Conservation (phyloP, 2,797 vertebrate species). For the Coluber constrictor region DNA sequence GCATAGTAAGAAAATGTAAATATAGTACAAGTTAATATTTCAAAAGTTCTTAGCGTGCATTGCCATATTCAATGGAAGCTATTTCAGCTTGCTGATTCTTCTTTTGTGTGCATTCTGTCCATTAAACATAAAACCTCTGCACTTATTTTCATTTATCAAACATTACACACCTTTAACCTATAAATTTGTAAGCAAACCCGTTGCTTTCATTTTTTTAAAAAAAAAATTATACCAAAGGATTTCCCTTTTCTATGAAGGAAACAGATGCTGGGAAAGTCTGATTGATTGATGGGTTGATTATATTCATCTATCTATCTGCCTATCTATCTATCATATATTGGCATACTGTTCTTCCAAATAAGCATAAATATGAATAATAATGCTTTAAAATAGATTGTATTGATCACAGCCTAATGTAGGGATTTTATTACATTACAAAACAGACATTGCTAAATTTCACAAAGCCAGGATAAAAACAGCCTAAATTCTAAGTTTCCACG, state of each 20-base stretch:
- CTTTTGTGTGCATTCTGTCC: conserved; percentile 7
- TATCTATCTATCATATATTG: neutral
- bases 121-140: neutral
- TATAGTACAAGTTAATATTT: conserved; percentile 21
- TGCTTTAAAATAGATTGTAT: neutral
- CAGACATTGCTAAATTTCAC: neutral
- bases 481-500: neutral
- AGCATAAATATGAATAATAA: neutral
- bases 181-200: neutral
- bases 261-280: neutral
- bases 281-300: neutral
- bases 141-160: conserved; percentile 23
- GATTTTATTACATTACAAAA: neutral
- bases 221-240: neutral
- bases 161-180: neutral
- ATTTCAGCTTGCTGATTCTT: neutral
- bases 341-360: neutral
- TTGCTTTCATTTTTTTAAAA: neutral
- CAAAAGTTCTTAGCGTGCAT: neutral
- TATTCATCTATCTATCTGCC: neutral
- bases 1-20: conserved; percentile 22
- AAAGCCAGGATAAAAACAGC: neutral
- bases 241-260: neutral
- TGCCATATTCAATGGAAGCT: neutral
- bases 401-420: neutral